These are phyloP conservation scores for Protomyctophum bolini DNA, from an alignment of 2,113 vertebrate genomes.

Conservation along the genomic window DNA sequence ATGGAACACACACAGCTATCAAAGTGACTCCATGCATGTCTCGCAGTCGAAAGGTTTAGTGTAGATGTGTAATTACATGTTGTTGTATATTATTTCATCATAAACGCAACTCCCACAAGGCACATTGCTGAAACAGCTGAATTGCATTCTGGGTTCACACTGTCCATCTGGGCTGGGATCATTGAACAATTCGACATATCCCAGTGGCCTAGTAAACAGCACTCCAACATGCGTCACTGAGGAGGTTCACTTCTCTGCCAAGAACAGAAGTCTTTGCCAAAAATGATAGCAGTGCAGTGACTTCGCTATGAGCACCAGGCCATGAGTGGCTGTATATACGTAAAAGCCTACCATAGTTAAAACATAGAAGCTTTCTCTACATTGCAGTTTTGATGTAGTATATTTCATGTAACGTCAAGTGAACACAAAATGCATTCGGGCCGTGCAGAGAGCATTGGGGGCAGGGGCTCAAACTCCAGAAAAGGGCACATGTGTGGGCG, in stretches of 20 bases:
- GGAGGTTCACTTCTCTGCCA: conserved; percentile 25
- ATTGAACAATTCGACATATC: conserved; percentile 51
- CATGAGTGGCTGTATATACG: conserved; percentile 26
- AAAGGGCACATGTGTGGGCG: no score
- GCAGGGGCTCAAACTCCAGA: no score
- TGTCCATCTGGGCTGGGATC: conserved; percentile 44
- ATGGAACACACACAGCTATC: background rate
- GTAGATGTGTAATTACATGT: conserved; percentile 1
- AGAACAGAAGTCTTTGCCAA: conserved; percentile 26
- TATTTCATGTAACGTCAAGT: background rate
- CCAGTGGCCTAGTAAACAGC: conserved; percentile 47
- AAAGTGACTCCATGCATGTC: conserved; percentile 17
- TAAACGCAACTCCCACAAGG: conserved; percentile 6
- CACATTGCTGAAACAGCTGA: background rate
- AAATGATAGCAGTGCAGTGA: conserved; percentile 15
- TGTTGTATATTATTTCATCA: conserved; percentile 2
- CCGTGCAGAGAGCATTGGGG: no score
- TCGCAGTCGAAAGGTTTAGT: conserved; percentile 13
- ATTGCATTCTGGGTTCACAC: conserved; percentile 23
- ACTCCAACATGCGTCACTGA: conserved; percentile 36
- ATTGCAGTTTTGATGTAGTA: background rate
- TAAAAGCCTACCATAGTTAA: conserved; percentile 1
- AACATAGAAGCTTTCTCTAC: background rate
- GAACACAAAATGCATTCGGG: background rate
- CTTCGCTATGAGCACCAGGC: conserved; percentile 16